Conservation (phyloP, 2,888 invertebrate genomes). For the Eubasilissa splendida region DNA sequence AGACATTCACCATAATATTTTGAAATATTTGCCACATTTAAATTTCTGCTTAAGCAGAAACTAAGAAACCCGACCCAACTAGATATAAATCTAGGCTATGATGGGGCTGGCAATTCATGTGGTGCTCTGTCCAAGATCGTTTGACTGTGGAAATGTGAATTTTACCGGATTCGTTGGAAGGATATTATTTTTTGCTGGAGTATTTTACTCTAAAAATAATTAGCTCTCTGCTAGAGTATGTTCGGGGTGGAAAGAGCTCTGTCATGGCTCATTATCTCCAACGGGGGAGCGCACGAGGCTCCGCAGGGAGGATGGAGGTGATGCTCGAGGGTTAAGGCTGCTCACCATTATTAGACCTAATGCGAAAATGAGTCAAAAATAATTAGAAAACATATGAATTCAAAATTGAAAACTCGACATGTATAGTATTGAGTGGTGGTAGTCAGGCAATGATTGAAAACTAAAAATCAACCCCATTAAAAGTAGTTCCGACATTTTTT, state of each 20-base stretch:
- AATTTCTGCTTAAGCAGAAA: too few relatives aligned
- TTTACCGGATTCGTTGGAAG: neutral
- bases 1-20: too few relatives aligned
- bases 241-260: neutral
- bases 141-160: too few relatives aligned
- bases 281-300: neutral
- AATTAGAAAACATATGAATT: neutral
- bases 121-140: too few relatives aligned
- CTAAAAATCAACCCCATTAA: too few relatives aligned
- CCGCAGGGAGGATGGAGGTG: neutral
- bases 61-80: too few relatives aligned
- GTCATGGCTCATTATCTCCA: slow-evolving; percentile 14
- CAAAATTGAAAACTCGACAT: neutral
- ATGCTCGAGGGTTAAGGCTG: neutral
- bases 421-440: neutral
- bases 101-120: too few relatives aligned
- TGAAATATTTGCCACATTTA: too few relatives aligned
- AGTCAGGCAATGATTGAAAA: neutral
- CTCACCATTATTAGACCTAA: slow-evolving; percentile 9
- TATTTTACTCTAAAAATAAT: slow-evolving; percentile 16
- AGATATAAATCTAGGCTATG: too few relatives aligned
- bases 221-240: slow-evolving; percentile 7
- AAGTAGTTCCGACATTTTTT: too few relatives aligned
- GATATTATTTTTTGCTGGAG: neutral
- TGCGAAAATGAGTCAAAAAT: neutral